Conservation (phyloP, 1,140 invertebrate species). For the Caerostris darwini region DNA sequence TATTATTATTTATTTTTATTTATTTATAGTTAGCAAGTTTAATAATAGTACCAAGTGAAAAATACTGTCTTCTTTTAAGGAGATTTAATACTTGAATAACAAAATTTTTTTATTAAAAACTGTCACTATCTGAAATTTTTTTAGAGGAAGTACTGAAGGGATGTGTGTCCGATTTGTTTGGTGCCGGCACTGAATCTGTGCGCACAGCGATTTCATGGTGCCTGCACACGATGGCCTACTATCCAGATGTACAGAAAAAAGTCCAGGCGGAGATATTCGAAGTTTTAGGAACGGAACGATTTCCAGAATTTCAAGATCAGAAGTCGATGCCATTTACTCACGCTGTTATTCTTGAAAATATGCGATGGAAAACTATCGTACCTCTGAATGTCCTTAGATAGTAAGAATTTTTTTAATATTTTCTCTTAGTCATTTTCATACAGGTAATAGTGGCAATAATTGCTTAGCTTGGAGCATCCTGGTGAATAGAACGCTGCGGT, state of each 20-base stretch:
- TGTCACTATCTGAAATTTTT: background rate
- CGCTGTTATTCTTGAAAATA: slow-evolving; percentile 46
- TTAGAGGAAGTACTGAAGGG: slow-evolving; percentile 67
- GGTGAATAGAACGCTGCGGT: too few species aligned
- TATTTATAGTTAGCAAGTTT: too few species aligned
- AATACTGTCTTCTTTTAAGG: background rate
- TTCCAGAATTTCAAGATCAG: slow-evolving; percentile 75
- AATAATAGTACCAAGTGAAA: too few species aligned
- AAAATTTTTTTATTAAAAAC: background rate
- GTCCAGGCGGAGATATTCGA: slow-evolving; percentile 85
- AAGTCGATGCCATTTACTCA: slow-evolving; percentile 47
- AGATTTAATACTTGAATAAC: background rate
- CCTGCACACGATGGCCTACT: slow-evolving; percentile 79
- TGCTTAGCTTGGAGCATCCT: too few species aligned
- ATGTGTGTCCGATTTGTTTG: slow-evolving; percentile 79
- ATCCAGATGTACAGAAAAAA: slow-evolving; percentile 81
- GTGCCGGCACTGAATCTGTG: slow-evolving; percentile 81
- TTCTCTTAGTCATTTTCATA: background rate
- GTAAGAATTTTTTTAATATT: background rate
- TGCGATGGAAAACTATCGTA: slow-evolving; percentile 54
- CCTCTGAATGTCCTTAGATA: slow-evolving; percentile 44
- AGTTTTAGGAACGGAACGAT: slow-evolving; percentile 82
- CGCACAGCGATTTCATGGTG: slow-evolving; percentile 81
- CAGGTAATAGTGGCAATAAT: too few species aligned
- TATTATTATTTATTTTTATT: too few species aligned